A percentile compares a stretch with the other conserved stretches of the same genome.
These are phyloP conservation scores for Rhogogaster chlorosoma DNA, from an alignment of 2,888 invertebrate species.

Conservation along the genomic window DNA sequence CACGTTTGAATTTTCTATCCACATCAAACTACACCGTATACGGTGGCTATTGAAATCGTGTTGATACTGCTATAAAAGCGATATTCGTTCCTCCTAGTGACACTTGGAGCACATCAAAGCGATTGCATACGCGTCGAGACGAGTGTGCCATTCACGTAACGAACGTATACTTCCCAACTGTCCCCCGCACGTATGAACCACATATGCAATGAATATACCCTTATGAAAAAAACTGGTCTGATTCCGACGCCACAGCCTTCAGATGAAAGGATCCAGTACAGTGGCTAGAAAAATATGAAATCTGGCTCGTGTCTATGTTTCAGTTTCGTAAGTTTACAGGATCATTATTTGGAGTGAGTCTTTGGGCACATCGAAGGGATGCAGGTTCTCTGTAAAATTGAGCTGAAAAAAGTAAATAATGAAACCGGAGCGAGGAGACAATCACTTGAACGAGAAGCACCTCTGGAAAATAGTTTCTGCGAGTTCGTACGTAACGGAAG, in stretches of 20 bases:
- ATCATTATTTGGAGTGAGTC: not conserved
- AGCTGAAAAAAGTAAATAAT: not conserved
- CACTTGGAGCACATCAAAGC: constrained; percentile 25
- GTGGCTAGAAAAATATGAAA: not conserved
- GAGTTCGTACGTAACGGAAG: not conserved
- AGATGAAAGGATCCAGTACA: not conserved
- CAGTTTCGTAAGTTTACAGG: not conserved
- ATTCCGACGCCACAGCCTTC: not conserved
- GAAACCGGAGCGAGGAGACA: not conserved
- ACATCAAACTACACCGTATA: constrained; percentile 3
- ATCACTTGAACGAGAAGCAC: not conserved
- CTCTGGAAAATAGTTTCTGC: not conserved
- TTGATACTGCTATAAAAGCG: constrained; percentile 8
- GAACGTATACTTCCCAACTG: not conserved
- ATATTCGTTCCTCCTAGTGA: not conserved
- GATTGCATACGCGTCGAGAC: constrained; percentile 9
- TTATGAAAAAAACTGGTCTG: not conserved
- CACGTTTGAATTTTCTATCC: not conserved
- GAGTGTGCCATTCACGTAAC: not conserved
- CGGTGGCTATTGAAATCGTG: constrained; percentile 7
- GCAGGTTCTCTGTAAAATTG: not conserved
- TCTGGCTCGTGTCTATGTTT: not conserved
- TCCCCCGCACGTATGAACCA: not conserved
- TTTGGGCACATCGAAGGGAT: not conserved
- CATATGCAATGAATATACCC: not conserved